Base-by-base conservation (phyloP, 2,797 vertebrate species). In the Alauda arvensis region DNA sequence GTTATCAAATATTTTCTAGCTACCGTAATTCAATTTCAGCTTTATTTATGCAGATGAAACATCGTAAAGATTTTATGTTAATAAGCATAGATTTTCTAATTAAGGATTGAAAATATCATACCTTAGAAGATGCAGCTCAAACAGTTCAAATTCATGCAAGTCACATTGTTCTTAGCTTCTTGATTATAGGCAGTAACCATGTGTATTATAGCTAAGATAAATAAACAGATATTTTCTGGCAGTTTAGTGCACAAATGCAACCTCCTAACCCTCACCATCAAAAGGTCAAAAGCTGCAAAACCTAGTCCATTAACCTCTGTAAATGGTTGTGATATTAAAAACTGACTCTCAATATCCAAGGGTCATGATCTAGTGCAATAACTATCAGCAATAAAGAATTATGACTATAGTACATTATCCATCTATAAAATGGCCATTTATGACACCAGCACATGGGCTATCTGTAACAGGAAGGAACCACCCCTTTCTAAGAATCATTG, bases 321-420 rank as follows among this genome's bases (percentile, higher is more conserved):
- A 97, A 97, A 97, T 97, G 96, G 95, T 93, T 96, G 96, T 95
- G 96, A 96, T 97, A 97, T 97, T 97, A 97, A 97, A 97, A 97
- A 97, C 95, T 96, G 96, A 96, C 97, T 97, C 95, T 96, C 96
- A 96, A 97, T 97, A 97, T 97, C 95, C 91, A 94, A 95, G 95
- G 96, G 97, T 97, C 96, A 94, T 95, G 96, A 95, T 97, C 96
- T 95, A 96, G 96, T 93, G 96, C 96, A 97, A 97, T 97, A 97
- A 97, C 95, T 91, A 97, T 97, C 96, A 96, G 95, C 96, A 96
- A 95, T 96, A 97, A 97, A 97, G 97, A 97, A 95, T 97, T 97
- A 97, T 95, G 85, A 95, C 94, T 96, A 90, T 94, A 96, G 96
- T 96, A 95, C 96, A 97, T 97, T 97, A 97, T 97, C 96, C 96